These are phyloP conservation scores for Ochotona curzoniae DNA, from an alignment of 2,113 vertebrate species.

Conservation along the genomic window DNA sequence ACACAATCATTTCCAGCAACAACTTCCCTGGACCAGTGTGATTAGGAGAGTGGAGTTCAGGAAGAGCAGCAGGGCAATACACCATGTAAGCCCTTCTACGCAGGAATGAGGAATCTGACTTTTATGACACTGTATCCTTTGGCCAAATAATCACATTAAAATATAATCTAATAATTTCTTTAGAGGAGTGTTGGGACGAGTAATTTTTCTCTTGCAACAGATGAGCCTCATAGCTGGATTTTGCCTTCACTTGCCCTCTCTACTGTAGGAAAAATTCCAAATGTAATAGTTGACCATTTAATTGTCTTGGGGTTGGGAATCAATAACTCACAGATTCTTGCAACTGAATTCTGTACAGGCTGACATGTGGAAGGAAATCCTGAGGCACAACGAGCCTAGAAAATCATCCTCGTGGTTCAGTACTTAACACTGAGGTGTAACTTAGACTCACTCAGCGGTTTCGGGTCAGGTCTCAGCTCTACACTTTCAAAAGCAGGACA, in stretches of 20 bases:
- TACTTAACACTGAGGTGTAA: background rate
- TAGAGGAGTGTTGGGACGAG: background rate
- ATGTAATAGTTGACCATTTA: background rate
- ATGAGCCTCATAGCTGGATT: background rate
- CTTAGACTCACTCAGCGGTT: background rate
- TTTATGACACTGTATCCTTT: background rate
- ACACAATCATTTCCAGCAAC: background rate
- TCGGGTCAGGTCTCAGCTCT: background rate
- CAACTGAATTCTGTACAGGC: background rate
- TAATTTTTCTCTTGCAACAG: conserved; percentile 15
- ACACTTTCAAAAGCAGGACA: conserved; percentile 26
- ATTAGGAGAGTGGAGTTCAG: background rate
- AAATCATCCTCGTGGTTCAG: background rate
- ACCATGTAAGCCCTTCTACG: background rate
- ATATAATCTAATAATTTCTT: background rate
- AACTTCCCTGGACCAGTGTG: background rate
- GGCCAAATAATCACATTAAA: conserved; percentile 1
- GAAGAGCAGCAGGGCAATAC: background rate
- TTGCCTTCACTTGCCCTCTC: background rate
- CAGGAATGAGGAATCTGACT: background rate
- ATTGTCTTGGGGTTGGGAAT: background rate
- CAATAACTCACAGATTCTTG: background rate
- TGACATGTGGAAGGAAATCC: background rate
- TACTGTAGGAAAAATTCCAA: background rate
- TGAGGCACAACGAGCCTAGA: background rate